Conservation (phyloP, 2,888 invertebrate species). For the Dryococelus australis region DNA sequence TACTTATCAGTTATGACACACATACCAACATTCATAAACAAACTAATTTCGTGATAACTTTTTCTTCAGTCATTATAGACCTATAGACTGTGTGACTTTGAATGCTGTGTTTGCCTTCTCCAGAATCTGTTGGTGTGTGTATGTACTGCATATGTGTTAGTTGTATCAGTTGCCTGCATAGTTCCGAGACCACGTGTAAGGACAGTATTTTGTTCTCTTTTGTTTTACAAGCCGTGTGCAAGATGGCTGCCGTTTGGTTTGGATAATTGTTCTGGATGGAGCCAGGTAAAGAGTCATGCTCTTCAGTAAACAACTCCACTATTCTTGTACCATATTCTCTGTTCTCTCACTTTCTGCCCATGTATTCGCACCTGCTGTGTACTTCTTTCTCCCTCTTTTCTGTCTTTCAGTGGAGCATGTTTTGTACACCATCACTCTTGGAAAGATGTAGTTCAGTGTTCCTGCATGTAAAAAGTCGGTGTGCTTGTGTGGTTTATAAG, state of each 20-base stretch:
- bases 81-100: background rate
- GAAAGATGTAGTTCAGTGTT: background rate
- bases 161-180: background rate
- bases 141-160: background rate
- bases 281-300: background rate
- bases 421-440: background rate
- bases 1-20: no score
- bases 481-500: background rate
- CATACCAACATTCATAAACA: no score
- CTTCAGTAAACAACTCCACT: background rate
- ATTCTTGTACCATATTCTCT: background rate
- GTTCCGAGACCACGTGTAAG: background rate
- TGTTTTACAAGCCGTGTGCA: conserved; percentile 16
- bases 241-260: conserved; percentile 3
- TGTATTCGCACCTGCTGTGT: background rate
- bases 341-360: background rate
- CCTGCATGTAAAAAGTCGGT: background rate
- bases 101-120: background rate
- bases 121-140: background rate
- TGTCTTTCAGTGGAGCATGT: background rate
- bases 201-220: conserved; percentile 6
- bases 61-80: no score
- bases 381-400: background rate
- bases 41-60: no score
- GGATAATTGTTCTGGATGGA: conserved; percentile 7